These are phyloP conservation scores for Ephialtes manifestator DNA, from an alignment of 2,888 invertebrate species.

Conservation along the genomic window DNA sequence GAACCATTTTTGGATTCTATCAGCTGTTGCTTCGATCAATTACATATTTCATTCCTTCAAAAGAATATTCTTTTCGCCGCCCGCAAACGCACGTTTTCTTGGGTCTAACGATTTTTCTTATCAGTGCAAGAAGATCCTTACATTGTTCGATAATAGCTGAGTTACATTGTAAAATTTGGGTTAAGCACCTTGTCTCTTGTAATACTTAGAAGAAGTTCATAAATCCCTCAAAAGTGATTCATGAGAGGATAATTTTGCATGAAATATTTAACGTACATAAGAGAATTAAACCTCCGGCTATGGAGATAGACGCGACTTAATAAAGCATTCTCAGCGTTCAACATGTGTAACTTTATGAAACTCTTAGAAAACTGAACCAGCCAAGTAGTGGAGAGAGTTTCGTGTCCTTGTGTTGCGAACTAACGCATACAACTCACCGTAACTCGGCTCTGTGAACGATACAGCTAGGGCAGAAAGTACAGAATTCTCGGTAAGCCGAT, in stretches of 20 bases:
- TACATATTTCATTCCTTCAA: too few species aligned
- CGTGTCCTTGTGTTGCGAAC: neutral
- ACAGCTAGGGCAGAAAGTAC: conserved; percentile 30
- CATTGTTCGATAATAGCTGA: neutral
- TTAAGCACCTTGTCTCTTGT: neutral
- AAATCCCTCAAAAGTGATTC: conserved; percentile 12
- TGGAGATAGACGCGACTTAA: conserved; percentile 1
- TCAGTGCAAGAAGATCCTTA: too few species aligned
- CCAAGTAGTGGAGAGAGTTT: neutral
- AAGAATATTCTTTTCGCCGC: too few species aligned
- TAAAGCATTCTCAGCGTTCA: neutral
- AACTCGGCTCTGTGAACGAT: neutral
- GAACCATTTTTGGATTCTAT: too few species aligned
- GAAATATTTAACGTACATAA: conserved; percentile 1
- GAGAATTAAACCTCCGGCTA: conserved; percentile 11
- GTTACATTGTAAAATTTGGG: neutral
- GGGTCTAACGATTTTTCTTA: too few species aligned
- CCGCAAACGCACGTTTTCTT: too few species aligned
- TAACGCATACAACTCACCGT: neutral
- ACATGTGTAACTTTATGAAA: conserved; percentile 15
- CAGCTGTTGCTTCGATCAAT: too few species aligned
- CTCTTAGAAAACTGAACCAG: conserved; percentile 21
- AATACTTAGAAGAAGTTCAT: neutral
- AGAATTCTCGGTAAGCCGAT: conserved; percentile 69
- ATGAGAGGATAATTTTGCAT: neutral